Evolutionary conservation across 2,797 vertebrate genomes (phyloP).

Genomic region (Balearica regulorum): DNA sequence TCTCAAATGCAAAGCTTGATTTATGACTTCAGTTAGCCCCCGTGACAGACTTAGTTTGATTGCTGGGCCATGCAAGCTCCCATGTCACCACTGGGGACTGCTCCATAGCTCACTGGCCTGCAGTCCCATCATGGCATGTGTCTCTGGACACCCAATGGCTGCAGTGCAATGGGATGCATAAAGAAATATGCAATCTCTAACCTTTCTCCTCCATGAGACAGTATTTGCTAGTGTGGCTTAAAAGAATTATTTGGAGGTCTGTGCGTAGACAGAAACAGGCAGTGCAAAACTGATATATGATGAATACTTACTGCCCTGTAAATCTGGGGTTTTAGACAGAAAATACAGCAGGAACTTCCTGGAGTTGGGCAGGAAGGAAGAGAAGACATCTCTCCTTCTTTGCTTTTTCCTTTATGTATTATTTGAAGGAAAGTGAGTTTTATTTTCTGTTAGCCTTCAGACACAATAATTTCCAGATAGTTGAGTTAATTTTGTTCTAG

Average conservation of each 20-base stretch:
- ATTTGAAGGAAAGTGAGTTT: not conserved
- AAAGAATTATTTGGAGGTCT: not conserved
- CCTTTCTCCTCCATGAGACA: not conserved
- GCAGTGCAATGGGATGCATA: not conserved
- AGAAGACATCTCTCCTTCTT: not conserved
- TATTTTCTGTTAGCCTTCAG: not conserved
- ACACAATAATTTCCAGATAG: not conserved
- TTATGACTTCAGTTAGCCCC: not conserved
- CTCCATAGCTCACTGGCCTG: not conserved
- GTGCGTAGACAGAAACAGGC: not conserved
- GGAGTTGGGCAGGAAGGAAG: not conserved
- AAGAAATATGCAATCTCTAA: not conserved
- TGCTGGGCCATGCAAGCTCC: not conserved
- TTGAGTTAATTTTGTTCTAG: not conserved
- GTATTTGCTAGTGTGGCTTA: not conserved
- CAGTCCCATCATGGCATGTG: not conserved
- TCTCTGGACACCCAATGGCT: fast-evolving
- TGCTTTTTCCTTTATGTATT: not conserved
- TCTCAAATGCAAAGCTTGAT: not conserved
- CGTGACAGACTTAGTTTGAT: not conserved
- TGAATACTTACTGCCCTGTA: not conserved
- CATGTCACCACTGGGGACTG: not conserved
- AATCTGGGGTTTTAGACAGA: not conserved
- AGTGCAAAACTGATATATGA: not conserved
- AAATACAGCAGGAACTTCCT: not conserved